Evolutionary conservation across 2,113 vertebrate genomes (phyloP).

Genomic region (Salvator merianae): DNA sequence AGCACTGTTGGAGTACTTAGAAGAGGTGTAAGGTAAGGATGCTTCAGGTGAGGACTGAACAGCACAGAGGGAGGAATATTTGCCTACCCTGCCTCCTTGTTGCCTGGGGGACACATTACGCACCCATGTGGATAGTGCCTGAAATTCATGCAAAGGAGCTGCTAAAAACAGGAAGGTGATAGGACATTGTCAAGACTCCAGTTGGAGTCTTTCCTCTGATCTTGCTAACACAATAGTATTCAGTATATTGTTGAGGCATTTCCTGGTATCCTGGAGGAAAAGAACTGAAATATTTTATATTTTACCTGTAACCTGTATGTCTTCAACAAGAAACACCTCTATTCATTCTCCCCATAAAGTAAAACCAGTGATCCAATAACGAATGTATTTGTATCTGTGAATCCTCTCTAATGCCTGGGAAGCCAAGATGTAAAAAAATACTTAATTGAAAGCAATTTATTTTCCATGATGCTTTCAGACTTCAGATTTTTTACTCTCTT

Average conservation of each 20-base stretch:
- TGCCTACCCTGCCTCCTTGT: too few relatives aligned
- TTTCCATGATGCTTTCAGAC: constrained; percentile 15
- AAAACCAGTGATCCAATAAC: constrained; percentile 8
- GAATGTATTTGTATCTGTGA: not conserved
- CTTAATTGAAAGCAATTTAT: constrained; percentile 26
- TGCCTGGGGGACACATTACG: not conserved
- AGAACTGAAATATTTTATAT: constrained; percentile 8
- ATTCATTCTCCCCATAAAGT: not conserved
- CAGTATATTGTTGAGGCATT: not conserved
- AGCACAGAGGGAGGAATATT: too few relatives aligned
- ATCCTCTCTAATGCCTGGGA: not conserved
- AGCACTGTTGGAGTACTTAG: too few relatives aligned
- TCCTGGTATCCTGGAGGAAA: not conserved
- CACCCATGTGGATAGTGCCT: too few relatives aligned
- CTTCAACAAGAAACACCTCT: constrained; percentile 4
- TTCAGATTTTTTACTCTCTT: constrained; percentile 6
- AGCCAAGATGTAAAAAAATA: not conserved
- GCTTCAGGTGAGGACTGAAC: too few relatives aligned
- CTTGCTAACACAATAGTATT: too few relatives aligned
- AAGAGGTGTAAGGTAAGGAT: too few relatives aligned
- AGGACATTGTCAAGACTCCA: too few relatives aligned
- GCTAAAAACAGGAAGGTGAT: too few relatives aligned
- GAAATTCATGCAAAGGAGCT: not conserved
- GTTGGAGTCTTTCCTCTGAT: too few relatives aligned
- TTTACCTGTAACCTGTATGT: constrained; percentile 1